Conservation (phyloP, 2,113 vertebrate genomes). For the Zonotrichia leucophrys region DNA sequence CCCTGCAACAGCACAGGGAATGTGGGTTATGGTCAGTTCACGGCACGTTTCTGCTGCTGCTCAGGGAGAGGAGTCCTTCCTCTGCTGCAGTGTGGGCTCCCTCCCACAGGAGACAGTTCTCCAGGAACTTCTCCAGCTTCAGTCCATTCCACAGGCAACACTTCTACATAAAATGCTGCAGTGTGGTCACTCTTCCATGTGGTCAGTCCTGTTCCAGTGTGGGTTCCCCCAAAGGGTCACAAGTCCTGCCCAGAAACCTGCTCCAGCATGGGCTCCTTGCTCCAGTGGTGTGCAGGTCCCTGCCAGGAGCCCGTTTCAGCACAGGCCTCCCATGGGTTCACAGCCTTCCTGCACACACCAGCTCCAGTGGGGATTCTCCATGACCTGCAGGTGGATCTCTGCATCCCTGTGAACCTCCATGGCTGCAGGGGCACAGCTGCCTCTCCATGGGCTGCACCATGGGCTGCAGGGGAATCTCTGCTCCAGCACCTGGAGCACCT, state of each 20-base stretch:
- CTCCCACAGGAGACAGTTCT: neutral
- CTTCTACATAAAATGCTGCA: neutral
- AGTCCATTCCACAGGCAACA: neutral
- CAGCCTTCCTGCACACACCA: neutral
- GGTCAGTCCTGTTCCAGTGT: neutral
- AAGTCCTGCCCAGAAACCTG: neutral
- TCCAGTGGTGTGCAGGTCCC: fast-evolving
- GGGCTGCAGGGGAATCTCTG: neutral
- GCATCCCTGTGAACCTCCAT: neutral
- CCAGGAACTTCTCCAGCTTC: neutral
- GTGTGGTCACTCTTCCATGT: neutral
- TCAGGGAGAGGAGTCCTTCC: neutral
- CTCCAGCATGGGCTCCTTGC: neutral
- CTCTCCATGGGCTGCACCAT: neutral
- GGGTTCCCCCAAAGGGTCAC: neutral
- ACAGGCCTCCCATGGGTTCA: neutral
- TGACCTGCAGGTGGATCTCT: neutral
- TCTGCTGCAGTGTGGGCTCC: neutral
- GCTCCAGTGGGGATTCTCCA: neutral
- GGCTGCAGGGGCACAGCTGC: neutral
- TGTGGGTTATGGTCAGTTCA: neutral
- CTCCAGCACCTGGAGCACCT: neutral
- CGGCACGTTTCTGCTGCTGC: fast-evolving
- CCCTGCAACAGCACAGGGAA: fast-evolving
- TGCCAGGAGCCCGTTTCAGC: neutral